Evolutionary conservation across 2,888 invertebrate species (phyloP), one percentile per base, ranked within the genome.

Genomic region (Zootermopsis nevadensis): DNA sequence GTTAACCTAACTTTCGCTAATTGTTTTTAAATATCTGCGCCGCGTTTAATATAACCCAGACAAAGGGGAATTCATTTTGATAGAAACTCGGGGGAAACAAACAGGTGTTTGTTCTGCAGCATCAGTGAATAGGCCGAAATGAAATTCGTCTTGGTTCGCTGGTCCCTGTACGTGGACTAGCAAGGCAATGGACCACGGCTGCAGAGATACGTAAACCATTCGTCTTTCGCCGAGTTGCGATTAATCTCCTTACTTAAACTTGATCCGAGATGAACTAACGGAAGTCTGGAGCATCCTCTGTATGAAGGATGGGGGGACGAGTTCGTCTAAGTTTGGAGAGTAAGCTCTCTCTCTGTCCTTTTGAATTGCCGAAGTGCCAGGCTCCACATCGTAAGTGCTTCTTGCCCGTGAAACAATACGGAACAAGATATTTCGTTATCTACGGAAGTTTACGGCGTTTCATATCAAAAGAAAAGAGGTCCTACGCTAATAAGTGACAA

Each of bases 241-340:
- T 30, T 76, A 76, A 76, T 76, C 76, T 76, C 76, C 76, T 42
- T 76, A 76, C 27, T 76, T 76, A 42, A 42, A 48, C 76, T 76
- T 76, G 48, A 76, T 76, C 76, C 76, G 76, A 76, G 76, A 76
- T 76, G 42, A 76, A 76, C 76, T 76, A 76, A 38, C 76, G 76
- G 76, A 38, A 19, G 76, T 42, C 48, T 42, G 15, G 8, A n/a
- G 15, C 60, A 27, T 60, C 60, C 60, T 48, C 48, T 19, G 19
- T 19, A 48, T 48, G 48, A 48, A 19, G 48, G 48, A 48, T 15
- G n/a, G 48, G 19, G 15, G 48, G 48, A 48, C 19, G n/a, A 60
- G 60, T 60, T 60, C 4, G 60, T 27, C n/a, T 60, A 60, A 60
- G n/a, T 60, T 27, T 10, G 19, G 3, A 6, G 60, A 6, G n/a